Base-by-base conservation (phyloP, 1,140 invertebrate species). In the Atta cephalotes region DNA sequence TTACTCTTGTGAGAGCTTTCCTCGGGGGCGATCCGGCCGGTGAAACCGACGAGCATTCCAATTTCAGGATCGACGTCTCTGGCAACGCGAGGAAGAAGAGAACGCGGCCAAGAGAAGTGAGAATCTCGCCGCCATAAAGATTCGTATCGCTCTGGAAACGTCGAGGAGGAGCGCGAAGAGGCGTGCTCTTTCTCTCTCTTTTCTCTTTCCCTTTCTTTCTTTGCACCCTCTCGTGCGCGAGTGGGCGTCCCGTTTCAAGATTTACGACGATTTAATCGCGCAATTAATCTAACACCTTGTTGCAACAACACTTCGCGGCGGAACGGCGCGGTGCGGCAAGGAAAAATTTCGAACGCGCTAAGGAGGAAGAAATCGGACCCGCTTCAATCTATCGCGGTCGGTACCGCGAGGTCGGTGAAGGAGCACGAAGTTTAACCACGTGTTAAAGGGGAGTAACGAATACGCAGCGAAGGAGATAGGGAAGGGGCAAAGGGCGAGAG, bases 201-300 rank as follows among this genome's bases (percentile, higher is more conserved):
- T 53, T 14, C 53, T 62, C 16, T 18, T 49, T 25, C 31, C 58
- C 35, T 25, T 31, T 56, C 74, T 62, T 28, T 35, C 66, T 5
- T 63, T 28, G 53, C 35, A 71, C 68, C 70, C 80, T 58, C 35
- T 28, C 10, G 71, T 56, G 87, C 81, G 80, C 88, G 58, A 88
- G 93, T 92, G 93, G 93, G 92, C 94, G 94, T 93, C 92, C 89
- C 90, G 90, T 88, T 87, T 85, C 90, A 89, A 94, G 93, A 95
- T 95, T 95, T 94, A 95, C 93, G 93, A 94, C 90, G 89, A 93
- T 94, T 94, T 95, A 94, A 95, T 95, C 94, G 93, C 89, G 94
- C 94, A 95, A 95, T 95, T 95, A 95, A 95, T 95, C 94, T 95
- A 95, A 95, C 93, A 94, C 94, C 94, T 95, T 94, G 93, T 94